Base-by-base conservation (phyloP, 2,797 vertebrate species). In the Tadarida brasiliensis region DNA sequence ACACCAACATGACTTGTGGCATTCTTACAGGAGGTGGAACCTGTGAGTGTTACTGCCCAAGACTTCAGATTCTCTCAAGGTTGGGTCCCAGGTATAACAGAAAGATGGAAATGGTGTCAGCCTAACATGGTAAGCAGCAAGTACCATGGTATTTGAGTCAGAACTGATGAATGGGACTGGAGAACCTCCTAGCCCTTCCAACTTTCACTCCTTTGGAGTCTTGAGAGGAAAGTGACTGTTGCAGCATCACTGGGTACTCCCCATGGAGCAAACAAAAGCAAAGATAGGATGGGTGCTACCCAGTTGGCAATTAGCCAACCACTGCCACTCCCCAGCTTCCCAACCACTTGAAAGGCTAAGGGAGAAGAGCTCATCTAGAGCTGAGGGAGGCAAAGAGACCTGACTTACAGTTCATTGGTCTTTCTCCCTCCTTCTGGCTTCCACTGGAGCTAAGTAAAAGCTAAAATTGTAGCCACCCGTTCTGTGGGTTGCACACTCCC, bases 391-490 rank as follows among this genome's bases (percentile, higher is more conserved):
- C 65, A 74, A n/a, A 65, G 65, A 92, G 39, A 24, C 68, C 76
- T 35, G 35, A 74, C 67, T 80, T 81, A 67, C 2, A 74, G 56
- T 65, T 82, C 78, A 63, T 44, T 24, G 24, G 54, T 59, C 51
- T 85, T 84, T 39, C 30, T 44, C 39, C 30, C 44, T 90, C 51
- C 76, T 49, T 94, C 93, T 81, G 54, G 63, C 91, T 90, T 80
- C 80, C 77, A 49, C 17, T 67, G 24, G 77, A 87, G 20, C 68
- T 82, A 92, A 97, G 87, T 76, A 93, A 95, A 96, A 95, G 84
- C 83, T 96, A 89, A 94, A 96, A 95, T 61, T 92, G 87, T 94
- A 96, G 95, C 91, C 91, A 94, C 74, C 85, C 74, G 20, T 82
- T 92, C 89, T 95, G 54, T 87, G 87, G 90, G 91, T 90, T 97